Conservation (phyloP, 2,797 vertebrate species). For the Alosa sapidissima region DNA sequence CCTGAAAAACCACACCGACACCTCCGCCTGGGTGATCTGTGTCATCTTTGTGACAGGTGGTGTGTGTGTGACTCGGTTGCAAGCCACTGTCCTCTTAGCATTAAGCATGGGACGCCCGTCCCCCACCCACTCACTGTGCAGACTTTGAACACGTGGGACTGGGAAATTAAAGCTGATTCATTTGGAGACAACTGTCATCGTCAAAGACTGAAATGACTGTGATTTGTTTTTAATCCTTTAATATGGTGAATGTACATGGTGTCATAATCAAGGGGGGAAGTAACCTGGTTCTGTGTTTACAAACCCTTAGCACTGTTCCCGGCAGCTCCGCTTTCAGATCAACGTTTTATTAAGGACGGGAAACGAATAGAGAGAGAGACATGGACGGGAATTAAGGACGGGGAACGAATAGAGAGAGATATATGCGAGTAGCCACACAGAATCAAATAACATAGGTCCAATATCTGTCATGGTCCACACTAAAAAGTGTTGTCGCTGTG, state of each 20-base stretch:
- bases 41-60: background rate
- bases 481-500: background rate
- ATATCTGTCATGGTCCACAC: background rate
- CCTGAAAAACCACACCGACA: background rate
- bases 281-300: background rate
- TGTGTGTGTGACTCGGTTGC: background rate
- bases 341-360: background rate
- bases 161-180: background rate
- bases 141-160: background rate
- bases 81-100: background rate
- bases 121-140: background rate
- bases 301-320: background rate
- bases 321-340: background rate
- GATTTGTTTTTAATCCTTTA: too few species aligned
- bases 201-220: background rate
- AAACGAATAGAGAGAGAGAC: background rate
- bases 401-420: background rate
- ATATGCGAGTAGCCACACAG: background rate
- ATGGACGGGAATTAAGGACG: too few species aligned
- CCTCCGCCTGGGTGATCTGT: background rate
- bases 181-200: background rate
- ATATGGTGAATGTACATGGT: background rate
- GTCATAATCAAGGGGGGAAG: background rate
- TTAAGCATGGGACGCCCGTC: background rate
- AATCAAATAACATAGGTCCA: background rate